Percentiles rank a stretch among this genome's conserved stretches.
phyloP scores from a whole-genome alignment of 2,113 vertebrate species.

The Talpa occidentalis region DNA sequence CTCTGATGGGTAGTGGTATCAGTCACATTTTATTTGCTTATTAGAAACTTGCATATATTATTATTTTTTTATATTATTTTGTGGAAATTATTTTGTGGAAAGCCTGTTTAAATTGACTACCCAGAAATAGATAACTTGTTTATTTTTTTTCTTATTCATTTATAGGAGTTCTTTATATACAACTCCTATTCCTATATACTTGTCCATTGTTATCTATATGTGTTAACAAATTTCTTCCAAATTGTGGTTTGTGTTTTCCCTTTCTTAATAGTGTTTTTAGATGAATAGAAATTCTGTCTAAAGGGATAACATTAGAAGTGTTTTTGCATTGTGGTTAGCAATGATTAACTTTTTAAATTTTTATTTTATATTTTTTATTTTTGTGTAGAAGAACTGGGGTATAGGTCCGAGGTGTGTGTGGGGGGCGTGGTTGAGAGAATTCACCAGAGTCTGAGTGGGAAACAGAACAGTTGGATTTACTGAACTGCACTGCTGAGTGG shows the following conservation, averaged over 20 bases:
- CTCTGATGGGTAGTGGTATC: background rate
- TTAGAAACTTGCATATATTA: background rate
- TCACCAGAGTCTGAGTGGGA: no score
- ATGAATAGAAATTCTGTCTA: background rate
- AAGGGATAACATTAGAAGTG: background rate
- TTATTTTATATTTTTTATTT: no score
- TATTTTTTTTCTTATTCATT: background rate
- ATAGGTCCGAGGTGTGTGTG: no score
- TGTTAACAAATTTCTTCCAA: background rate
- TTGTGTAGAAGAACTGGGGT: no score
- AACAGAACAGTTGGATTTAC: no score
- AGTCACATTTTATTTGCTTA: background rate
- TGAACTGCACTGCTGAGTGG: no score
- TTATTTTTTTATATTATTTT: no score
- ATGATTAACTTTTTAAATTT: background rate
- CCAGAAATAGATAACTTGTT: background rate
- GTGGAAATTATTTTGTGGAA: conserved; percentile 22
- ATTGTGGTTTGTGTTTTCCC: background rate
- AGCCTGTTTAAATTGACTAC: background rate
- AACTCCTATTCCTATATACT: background rate
- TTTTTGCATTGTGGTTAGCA: background rate
- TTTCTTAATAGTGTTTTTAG: background rate
- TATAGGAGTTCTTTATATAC: background rate
- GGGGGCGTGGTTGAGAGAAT: no score
- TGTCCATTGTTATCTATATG: background rate